These are phyloP conservation scores for Danio jaintianensis DNA, from an alignment of 2,797 vertebrate species.

Conservation along the genomic window DNA sequence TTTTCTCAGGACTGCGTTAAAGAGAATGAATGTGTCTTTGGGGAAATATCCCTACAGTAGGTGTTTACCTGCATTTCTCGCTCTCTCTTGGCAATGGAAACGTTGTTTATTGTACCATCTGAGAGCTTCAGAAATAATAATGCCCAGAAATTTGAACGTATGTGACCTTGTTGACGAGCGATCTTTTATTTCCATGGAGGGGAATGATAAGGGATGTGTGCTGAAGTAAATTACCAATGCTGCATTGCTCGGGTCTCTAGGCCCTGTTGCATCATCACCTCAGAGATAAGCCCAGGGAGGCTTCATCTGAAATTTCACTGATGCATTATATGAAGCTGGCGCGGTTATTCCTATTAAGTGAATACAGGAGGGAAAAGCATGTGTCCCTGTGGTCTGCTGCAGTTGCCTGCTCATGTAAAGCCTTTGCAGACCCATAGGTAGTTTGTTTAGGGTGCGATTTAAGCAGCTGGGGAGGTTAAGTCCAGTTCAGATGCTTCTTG, in stretches of 20 bases:
- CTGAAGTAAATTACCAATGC: conserved; percentile 22
- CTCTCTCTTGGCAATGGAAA: not conserved
- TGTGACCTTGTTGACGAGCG: conserved; percentile 20
- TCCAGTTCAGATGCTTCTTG: not conserved
- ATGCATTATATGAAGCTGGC: conserved; percentile 30
- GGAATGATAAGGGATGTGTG: conserved; percentile 38
- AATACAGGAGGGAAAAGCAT: conserved; percentile 15
- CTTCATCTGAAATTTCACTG: conserved; percentile 35
- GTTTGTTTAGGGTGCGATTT: not conserved
- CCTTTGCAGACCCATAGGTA: not conserved
- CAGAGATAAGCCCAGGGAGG: conserved; percentile 17
- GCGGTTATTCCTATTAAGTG: conserved; percentile 5
- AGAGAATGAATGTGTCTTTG: conserved; percentile 24
- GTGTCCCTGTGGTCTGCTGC: conserved; percentile 8
- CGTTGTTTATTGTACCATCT: conserved; percentile 24
- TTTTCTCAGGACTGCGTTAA: conserved; percentile 19
- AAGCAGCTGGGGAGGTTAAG: not conserved
- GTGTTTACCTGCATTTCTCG: not conserved
- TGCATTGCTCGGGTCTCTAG: conserved; percentile 13
- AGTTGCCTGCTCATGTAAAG: conserved; percentile 2
- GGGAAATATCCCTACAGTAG: conserved; percentile 13
- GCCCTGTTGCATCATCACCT: conserved; percentile 38
- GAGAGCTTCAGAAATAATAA: conserved; percentile 26
- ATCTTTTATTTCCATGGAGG: conserved; percentile 29
- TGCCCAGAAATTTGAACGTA: not conserved